These are phyloP conservation scores for Ctenochaetus hawaiiensis DNA, from an alignment of 2,797 vertebrate genomes.

Conservation along the genomic window DNA sequence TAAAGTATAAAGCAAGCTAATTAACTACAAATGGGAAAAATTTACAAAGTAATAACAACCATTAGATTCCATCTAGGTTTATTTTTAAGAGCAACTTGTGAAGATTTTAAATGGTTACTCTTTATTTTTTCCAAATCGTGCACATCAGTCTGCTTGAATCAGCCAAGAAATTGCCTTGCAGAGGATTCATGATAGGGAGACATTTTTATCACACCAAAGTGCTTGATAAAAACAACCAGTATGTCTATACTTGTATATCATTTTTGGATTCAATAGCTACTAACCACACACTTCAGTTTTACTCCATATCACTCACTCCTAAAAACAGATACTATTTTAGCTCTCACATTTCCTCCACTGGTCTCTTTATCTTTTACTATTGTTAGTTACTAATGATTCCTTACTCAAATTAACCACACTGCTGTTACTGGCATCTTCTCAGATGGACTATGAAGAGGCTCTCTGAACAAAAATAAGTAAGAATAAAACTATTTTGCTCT, in stretches of 20 bases:
- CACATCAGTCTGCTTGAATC: background rate
- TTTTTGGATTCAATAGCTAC: conserved; percentile 27
- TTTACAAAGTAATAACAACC: conserved; percentile 40
- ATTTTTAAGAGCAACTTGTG: conserved; percentile 5
- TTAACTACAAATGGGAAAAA: conserved; percentile 61
- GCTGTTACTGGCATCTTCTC: conserved; percentile 25
- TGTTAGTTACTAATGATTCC: conserved; percentile 26
- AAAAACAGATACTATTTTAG: conserved; percentile 31
- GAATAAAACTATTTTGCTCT: conserved; percentile 15
- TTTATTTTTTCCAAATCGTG: background rate
- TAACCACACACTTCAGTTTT: conserved; percentile 21
- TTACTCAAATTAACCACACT: conserved; percentile 8
- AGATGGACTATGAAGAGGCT: conserved; percentile 22
- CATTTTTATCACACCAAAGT: conserved; percentile 29
- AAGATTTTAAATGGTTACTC: background rate
- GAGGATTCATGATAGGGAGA: conserved; percentile 22
- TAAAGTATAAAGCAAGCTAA: conserved; percentile 66
- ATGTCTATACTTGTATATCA: conserved; percentile 14
- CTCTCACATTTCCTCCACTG: conserved; percentile 5
- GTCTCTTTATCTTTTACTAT: conserved; percentile 23
- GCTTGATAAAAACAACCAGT: background rate
- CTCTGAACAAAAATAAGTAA: conserved; percentile 32
- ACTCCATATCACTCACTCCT: conserved; percentile 42
- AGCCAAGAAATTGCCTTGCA: conserved; percentile 3
- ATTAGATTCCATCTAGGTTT: conserved; percentile 32